phyloP scores from a whole-genome alignment of 1,140 invertebrate species.

The Ostrea edulis region DNA sequence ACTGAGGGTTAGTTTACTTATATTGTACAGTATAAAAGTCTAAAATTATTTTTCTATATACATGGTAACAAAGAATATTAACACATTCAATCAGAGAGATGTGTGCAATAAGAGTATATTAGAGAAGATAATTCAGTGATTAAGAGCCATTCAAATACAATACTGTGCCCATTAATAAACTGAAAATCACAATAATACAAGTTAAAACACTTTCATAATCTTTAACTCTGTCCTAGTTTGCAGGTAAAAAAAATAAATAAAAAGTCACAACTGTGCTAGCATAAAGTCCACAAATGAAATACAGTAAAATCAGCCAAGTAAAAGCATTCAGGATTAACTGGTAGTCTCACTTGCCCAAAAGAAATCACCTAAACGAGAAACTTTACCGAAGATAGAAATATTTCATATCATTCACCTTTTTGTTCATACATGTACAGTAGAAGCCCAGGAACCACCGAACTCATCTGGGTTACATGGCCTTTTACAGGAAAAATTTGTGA shows the following conservation, averaged over 20 bases:
- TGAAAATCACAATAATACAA: not conserved
- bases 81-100: constrained; percentile 31
- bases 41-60: constrained; percentile 34
- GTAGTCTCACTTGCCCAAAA: not conserved
- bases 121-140: not conserved
- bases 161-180: not conserved
- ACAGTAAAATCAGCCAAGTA: not conserved
- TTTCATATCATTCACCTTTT: not conserved
- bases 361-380: not conserved
- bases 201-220: not conserved
- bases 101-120: not conserved
- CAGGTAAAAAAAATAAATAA: not conserved
- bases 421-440: not conserved
- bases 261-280: not conserved
- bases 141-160: not conserved
- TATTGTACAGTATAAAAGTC: constrained; percentile 36
- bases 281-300: not conserved
- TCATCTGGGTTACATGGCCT: no score
- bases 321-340: not conserved
- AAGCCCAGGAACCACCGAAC: no score
- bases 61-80: constrained; percentile 29
- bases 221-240: not conserved
- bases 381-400: not conserved
- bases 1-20: constrained; percentile 31
- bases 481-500: no score